Conservation (phyloP, 2,888 invertebrate genomes). For the Imbricaverruca yamaguchii region DNA sequence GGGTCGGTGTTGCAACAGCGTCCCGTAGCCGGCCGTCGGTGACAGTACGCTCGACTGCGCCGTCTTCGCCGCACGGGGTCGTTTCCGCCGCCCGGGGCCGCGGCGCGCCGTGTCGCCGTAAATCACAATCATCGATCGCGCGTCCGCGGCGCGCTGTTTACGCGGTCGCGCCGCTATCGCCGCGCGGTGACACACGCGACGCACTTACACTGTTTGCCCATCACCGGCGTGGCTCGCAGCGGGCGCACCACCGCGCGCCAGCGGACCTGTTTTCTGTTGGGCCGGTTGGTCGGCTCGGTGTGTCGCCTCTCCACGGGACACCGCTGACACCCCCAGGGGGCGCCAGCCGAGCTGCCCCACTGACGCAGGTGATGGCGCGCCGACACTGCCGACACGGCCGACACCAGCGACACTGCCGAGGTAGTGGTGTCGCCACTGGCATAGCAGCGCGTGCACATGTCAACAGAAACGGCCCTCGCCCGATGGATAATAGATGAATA, state of each 20-base stretch:
- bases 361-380: no score
- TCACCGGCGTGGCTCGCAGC: not conserved
- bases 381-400: no score
- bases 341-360: no score
- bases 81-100: not conserved
- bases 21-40: no score
- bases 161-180: not conserved
- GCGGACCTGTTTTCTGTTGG: not conserved
- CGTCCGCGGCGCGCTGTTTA: not conserved
- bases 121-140: not conserved
- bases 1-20: no score
- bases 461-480: no score
- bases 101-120: not conserved
- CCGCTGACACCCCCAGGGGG: not conserved
- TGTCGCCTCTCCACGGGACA: not conserved
- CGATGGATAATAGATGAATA: no score
- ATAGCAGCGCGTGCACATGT: no score
- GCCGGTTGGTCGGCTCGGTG: not conserved
- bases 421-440: no score
- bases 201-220: conserved; percentile 15
- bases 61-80: not conserved
- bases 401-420: no score
- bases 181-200: not conserved
- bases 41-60: not conserved
- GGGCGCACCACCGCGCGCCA: not conserved